Percentiles rank a stretch among this genome's conserved stretches.
Conservation (phyloP, 2,888 invertebrate genomes). For the Agriopis marginaria region DNA sequence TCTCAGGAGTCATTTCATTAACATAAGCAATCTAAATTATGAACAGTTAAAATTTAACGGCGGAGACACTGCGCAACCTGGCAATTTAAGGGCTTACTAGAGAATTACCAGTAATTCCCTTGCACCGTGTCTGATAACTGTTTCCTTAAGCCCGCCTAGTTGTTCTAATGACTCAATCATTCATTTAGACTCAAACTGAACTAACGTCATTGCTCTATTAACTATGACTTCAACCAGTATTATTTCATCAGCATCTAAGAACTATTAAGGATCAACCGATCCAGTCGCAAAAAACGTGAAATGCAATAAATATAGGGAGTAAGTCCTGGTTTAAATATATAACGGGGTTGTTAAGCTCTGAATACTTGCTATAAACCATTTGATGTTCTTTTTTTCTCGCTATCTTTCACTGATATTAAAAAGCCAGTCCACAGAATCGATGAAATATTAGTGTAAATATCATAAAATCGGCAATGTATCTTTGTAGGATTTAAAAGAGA, state of each 20-base stretch:
- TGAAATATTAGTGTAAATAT: constrained; percentile 48
- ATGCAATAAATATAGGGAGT: neutral
- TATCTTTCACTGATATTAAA: constrained; percentile 20
- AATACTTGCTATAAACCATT: constrained; percentile 17
- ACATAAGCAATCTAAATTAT: constrained; percentile 30
- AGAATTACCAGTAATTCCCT: constrained; percentile 52
- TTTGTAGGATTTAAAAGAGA: constrained; percentile 60
- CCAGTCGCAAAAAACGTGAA: constrained; percentile 2
- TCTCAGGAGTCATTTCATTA: constrained; percentile 28
- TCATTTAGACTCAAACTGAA: constrained; percentile 31
- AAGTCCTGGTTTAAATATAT: constrained; percentile 24
- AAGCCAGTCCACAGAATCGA: constrained; percentile 16
- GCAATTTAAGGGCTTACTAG: constrained; percentile 36
- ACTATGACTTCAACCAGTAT: constrained; percentile 33
- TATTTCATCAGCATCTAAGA: constrained; percentile 41
- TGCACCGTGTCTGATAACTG: constrained; percentile 43
- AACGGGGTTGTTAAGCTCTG: constrained; percentile 13
- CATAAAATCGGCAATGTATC: constrained; percentile 65
- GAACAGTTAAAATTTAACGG: constrained; percentile 28
- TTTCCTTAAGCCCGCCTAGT: constrained; percentile 62
- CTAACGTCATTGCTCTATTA: constrained; percentile 48
- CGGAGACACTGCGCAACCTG: constrained; percentile 24
- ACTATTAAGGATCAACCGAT: neutral
- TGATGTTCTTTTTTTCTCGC: constrained; percentile 19
- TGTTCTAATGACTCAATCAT: constrained; percentile 60